phyloP scores from a whole-genome alignment of 2,797 vertebrate genomes.

The Orestias chungarensis region DNA sequence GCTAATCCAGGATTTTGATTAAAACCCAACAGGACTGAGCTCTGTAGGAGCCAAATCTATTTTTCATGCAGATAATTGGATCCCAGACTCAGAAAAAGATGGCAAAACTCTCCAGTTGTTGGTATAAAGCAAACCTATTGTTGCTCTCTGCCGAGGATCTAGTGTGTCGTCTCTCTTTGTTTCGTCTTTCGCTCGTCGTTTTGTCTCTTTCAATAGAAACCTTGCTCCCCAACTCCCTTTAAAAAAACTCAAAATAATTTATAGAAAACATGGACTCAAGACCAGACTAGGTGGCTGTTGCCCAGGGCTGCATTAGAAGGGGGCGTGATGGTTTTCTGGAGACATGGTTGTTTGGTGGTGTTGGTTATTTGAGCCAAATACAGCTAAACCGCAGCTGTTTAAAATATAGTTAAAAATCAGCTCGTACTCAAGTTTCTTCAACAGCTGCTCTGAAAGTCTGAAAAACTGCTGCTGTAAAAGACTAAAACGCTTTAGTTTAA shows the following conservation, averaged over 20 bases:
- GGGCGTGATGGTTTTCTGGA: background rate
- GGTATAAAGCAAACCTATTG: background rate
- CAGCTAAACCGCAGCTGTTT: no score
- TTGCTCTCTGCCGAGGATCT: background rate
- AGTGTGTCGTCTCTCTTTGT: no score
- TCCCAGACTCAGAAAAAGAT: background rate
- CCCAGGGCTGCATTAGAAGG: background rate
- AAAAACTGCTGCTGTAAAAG: background rate
- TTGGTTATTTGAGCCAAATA: no score
- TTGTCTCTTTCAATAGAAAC: background rate
- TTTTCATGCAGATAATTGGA: constrained; percentile 11
- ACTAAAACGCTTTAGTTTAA: background rate
- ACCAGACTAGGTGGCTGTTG: background rate
- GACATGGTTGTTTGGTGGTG: no score
- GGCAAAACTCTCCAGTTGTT: background rate
- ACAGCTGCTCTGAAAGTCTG: background rate
- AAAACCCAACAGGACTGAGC: constrained; percentile 15
- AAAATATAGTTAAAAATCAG: no score
- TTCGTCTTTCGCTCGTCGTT: background rate
- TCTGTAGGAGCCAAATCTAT: constrained; percentile 12
- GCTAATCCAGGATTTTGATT: constrained; percentile 28
- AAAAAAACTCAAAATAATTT: background rate
- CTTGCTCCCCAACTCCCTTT: background rate
- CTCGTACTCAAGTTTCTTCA: constrained; percentile 21
- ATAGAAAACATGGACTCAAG: background rate